Evolutionary conservation across 2,113 vertebrate species (phyloP).

Genomic region (Paradisaea rubra): DNA sequence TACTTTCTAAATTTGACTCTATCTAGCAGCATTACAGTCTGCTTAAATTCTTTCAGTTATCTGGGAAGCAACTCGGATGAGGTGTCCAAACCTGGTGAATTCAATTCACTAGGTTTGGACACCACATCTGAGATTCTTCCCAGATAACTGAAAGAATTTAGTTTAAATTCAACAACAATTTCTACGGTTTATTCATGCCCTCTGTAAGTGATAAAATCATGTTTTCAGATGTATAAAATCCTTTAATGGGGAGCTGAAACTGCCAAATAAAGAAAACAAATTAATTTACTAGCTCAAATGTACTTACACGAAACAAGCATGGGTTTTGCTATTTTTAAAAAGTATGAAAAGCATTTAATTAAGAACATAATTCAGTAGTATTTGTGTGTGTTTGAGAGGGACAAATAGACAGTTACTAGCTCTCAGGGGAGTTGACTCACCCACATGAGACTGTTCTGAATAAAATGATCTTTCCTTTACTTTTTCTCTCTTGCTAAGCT

Average conservation of each 20-base stretch:
- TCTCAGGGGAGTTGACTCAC: not conserved
- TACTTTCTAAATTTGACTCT: not conserved
- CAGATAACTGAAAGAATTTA: too few relatives aligned
- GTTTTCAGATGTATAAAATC: not conserved
- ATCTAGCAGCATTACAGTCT: not conserved
- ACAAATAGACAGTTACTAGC: not conserved
- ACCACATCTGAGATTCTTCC: too few relatives aligned
- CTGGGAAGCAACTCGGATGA: not conserved
- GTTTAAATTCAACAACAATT: not conserved
- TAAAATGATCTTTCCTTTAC: not conserved
- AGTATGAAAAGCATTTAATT: not conserved
- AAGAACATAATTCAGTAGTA: not conserved
- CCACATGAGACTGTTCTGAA: not conserved
- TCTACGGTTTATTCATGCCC: not conserved
- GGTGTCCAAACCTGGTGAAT: not conserved
- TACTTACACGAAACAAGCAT: not conserved
- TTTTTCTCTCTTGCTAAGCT: not conserved
- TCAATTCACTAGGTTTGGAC: too few relatives aligned
- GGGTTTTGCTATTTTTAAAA: not conserved
- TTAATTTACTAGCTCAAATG: not conserved
- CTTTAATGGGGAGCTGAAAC: constrained; percentile 6
- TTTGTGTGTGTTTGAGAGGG: not conserved
- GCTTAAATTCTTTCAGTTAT: not conserved
- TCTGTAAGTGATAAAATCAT: not conserved
- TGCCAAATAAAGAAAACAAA: not conserved